A percentile compares a stretch with the other conserved stretches of the same genome.
phyloP scores from a whole-genome alignment of 2,797 vertebrate species.

The Peromyscus attwateri region DNA sequence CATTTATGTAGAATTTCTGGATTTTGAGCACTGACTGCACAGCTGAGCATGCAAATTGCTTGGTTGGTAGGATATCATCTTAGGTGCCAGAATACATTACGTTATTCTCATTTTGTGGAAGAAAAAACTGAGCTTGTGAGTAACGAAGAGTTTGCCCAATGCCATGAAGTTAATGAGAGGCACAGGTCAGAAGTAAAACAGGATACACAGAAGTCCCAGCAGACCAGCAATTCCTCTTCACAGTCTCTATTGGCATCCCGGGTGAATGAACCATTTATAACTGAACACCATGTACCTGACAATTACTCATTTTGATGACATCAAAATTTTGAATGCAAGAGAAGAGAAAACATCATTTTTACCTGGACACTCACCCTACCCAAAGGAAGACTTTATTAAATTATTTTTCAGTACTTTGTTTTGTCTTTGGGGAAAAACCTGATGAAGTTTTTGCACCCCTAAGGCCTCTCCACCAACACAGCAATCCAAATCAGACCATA shows the following conservation, averaged over 20 bases:
- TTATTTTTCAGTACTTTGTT: neutral
- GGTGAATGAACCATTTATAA: neutral
- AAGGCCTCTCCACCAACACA: too few relatives aligned
- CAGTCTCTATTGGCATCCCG: neutral
- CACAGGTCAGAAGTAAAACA: neutral
- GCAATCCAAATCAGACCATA: too few relatives aligned
- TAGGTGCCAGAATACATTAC: neutral
- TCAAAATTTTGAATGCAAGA: neutral
- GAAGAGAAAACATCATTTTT: neutral
- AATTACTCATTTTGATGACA: neutral
- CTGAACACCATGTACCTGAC: neutral
- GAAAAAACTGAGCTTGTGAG: neutral
- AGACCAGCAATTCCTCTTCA: neutral
- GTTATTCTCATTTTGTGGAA: neutral
- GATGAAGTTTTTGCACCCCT: too few relatives aligned
- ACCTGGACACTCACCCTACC: neutral
- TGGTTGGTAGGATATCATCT: neutral
- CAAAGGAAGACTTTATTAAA: neutral
- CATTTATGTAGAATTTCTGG: neutral
- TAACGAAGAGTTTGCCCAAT: neutral
- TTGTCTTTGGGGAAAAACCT: neutral
- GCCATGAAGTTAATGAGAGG: neutral
- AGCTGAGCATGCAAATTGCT: neutral
- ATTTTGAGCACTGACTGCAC: neutral
- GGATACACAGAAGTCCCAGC: neutral